Base-by-base conservation (phyloP, 2,113 vertebrate genomes). In the Chamaea fasciata region DNA sequence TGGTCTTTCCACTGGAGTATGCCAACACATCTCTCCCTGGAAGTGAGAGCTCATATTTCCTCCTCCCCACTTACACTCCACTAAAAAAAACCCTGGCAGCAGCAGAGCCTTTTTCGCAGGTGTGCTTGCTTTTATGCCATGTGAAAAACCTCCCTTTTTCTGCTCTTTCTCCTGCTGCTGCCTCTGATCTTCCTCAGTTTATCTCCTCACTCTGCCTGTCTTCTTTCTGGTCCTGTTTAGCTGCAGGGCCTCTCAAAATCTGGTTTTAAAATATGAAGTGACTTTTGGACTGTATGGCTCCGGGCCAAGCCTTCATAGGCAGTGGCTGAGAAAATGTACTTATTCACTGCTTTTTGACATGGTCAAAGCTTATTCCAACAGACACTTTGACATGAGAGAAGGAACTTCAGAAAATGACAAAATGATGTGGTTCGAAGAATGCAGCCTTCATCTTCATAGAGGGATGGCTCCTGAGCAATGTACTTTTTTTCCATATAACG, bases 181-280 rank as follows among this genome's bases (percentile, higher is more conserved):
- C 39, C 18, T 69, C 33, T 74, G 47, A 22, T 46, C 47, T 8
- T 82, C 27, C 24, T 15, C 0, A 1, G 6, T 90, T 70, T 90
- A 33, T 33, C 12, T 76, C n/a, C 46, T 67, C 13, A 22, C 9
- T 56, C n/a, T 80, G n/a, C 9, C 44, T 74, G 35, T 68, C 62
- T 63, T 81, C 52, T 62, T 68, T 76, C 65, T 82, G 49, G 49
- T 89, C 18, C 41, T 69, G 44, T 7, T 26, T 94, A 41, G 22
- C 91, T 89, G 35, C 78, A 73, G 91, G 53, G 46, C 84, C 79
- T 92, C 64, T 97, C 91, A 92, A 89, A 91, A 94, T n/a, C 20
- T 57, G 33, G 7, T 63, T 91, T 94, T 60, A 75, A 94, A 89
- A 94, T 68, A n/a, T 33, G 22, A 92, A 87, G 31, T 69, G 95